Conservation (phyloP, 1,140 invertebrate genomes). For the Tribolium madens region DNA sequence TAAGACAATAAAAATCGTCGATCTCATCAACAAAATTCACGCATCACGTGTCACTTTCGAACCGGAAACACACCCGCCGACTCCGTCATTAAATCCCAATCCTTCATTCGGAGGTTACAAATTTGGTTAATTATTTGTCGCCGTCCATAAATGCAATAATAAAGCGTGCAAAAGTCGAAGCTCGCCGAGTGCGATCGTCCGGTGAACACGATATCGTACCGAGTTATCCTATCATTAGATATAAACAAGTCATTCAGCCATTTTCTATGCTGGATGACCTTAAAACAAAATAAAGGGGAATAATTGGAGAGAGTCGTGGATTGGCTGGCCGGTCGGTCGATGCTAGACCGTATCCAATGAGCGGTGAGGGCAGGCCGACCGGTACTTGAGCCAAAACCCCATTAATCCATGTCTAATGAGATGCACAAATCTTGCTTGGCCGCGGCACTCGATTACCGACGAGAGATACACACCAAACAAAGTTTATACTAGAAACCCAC, state of each 20-base stretch:
- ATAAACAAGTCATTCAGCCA: constrained; percentile 61
- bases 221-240: constrained; percentile 35
- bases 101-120: background rate
- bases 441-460: constrained; percentile 2
- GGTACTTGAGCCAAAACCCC: constrained; percentile 57
- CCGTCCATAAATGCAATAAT: background rate
- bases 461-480: background rate
- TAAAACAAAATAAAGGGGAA: constrained; percentile 64
- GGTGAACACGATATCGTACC: constrained; percentile 8
- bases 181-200: background rate
- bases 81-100: background rate
- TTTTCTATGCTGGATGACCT: constrained; percentile 62
- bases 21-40: background rate
- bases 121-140: background rate
- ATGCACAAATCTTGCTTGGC: constrained; percentile 58
- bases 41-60: background rate
- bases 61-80: background rate
- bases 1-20: background rate
- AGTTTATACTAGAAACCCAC: background rate
- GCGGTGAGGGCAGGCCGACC: constrained; percentile 57
- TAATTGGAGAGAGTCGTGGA: constrained; percentile 60
- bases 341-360: constrained; percentile 57
- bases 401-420: constrained; percentile 62
- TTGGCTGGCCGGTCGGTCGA: constrained; percentile 55
- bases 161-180: background rate